Conservation (phyloP, 92 coral and sea anemone genomes). For the Epizoanthus scotinus region DNA sequence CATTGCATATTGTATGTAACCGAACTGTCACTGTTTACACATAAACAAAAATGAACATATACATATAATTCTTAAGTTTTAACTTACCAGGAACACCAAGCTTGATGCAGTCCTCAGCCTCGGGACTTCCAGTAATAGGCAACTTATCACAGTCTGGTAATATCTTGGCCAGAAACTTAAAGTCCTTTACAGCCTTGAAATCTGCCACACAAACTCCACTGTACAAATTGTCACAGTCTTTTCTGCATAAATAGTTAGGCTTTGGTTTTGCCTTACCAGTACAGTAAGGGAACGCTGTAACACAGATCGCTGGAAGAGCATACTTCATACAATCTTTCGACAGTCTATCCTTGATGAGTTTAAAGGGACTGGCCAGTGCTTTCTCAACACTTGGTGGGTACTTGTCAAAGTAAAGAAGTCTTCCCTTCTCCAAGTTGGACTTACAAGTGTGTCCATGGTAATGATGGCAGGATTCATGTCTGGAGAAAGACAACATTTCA, state of each 20-base stretch:
- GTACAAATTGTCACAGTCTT: constrained; percentile 81
- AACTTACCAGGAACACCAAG: constrained; percentile 74
- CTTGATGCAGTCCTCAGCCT: constrained; percentile 65
- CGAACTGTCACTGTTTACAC: too few species aligned
- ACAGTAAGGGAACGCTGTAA: constrained; percentile 83
- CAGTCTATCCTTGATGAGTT: constrained; percentile 61
- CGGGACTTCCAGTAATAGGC: constrained; percentile 48
- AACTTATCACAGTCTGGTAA: constrained; percentile 81
- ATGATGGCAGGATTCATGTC: constrained; percentile 87
- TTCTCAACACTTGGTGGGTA: constrained; percentile 74
- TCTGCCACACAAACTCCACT: constrained; percentile 73
- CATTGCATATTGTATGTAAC: too few species aligned
- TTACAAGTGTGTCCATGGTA: constrained; percentile 87
- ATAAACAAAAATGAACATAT: too few species aligned
- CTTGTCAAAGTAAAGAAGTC: constrained; percentile 78
- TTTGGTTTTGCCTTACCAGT: constrained; percentile 61
- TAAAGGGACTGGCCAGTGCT: constrained; percentile 69
- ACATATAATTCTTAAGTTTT: not conserved
- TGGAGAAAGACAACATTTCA: constrained; percentile 31
- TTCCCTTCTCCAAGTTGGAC: constrained; percentile 68
- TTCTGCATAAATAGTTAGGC: constrained; percentile 70
- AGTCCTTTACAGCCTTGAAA: constrained; percentile 55
- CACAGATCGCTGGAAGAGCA: constrained; percentile 86
- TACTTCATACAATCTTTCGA: constrained; percentile 72
- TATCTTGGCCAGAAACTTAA: constrained; percentile 53